Percentiles rank a stretch among this genome's conserved stretches.
Conservation (phyloP, 2,797 vertebrate species). For the Phrynocephalus forsythii region DNA sequence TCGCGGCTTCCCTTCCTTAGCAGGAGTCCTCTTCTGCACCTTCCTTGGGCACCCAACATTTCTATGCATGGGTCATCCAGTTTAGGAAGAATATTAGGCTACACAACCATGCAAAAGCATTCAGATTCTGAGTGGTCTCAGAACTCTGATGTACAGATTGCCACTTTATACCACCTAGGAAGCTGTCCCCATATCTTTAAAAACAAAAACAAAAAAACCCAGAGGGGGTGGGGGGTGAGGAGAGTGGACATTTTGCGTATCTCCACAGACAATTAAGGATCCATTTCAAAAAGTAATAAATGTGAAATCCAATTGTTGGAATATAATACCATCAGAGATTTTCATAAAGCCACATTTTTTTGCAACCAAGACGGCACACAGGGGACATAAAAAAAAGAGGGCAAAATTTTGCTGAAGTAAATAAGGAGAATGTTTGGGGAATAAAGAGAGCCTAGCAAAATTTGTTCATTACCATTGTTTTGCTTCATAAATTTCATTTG, state of each 20-base stretch:
- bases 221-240: not conserved
- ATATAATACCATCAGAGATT: conserved; percentile 28
- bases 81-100: not conserved
- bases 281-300: conserved; percentile 38
- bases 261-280: conserved; percentile 27
- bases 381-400: not conserved
- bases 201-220: too few relatives aligned
- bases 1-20: not conserved
- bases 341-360: conserved; percentile 8
- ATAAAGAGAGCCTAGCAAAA: not conserved
- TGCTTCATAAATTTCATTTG: conserved; percentile 16
- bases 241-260: not conserved
- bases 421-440: not conserved
- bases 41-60: too few relatives aligned
- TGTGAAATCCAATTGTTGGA: conserved; percentile 19
- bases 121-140: not conserved
- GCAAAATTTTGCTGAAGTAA: not conserved
- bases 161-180: conserved; percentile 2
- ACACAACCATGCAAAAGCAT: not conserved
- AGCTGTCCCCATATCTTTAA: not conserved
- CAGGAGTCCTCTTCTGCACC: not conserved
- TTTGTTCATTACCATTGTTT: not conserved
- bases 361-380: conserved; percentile 20
- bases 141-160: not conserved
- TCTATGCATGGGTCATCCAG: not conserved